Evolutionary conservation across 2,797 vertebrate genomes (phyloP).

Genomic region (Bucorvus abyssinicus): DNA sequence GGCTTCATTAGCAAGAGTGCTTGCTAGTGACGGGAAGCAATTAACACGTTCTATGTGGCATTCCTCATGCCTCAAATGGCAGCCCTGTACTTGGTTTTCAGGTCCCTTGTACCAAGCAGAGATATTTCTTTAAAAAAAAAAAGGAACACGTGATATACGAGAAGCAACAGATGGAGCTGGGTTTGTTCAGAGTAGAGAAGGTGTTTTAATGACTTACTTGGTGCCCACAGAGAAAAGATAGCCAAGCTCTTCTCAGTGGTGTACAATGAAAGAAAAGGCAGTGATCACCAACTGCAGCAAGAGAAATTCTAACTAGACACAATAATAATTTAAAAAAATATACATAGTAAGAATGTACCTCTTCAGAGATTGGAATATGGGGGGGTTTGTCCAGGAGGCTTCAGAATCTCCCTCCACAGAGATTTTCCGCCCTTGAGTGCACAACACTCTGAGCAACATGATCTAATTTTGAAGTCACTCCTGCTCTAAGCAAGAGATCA

Average conservation of each 20-base stretch:
- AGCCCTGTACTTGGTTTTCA: not conserved
- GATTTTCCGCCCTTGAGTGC: not conserved
- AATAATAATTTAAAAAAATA: not conserved
- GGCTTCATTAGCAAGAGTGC: not conserved
- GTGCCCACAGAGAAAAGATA: not conserved
- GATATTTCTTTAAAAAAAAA: not conserved
- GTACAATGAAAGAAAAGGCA: not conserved
- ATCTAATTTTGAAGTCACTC: not conserved
- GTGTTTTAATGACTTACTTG: not conserved
- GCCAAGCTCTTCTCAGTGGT: not conserved
- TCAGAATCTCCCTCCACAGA: not conserved
- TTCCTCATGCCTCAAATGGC: not conserved
- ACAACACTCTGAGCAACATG: not conserved
- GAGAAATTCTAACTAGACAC: not conserved
- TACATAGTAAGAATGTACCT: no score
- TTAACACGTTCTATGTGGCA: accelerated
- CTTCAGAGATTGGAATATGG: not conserved
- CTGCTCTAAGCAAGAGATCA: not conserved
- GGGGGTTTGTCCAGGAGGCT: not conserved
- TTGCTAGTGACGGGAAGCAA: not conserved
- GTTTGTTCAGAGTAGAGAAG: not conserved
- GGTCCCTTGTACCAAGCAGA: not conserved
- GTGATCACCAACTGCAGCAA: not conserved
- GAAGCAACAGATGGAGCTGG: not conserved
- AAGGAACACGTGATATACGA: not conserved